Conservation (phyloP, 2,113 vertebrate species). For the Chionis minor region DNA sequence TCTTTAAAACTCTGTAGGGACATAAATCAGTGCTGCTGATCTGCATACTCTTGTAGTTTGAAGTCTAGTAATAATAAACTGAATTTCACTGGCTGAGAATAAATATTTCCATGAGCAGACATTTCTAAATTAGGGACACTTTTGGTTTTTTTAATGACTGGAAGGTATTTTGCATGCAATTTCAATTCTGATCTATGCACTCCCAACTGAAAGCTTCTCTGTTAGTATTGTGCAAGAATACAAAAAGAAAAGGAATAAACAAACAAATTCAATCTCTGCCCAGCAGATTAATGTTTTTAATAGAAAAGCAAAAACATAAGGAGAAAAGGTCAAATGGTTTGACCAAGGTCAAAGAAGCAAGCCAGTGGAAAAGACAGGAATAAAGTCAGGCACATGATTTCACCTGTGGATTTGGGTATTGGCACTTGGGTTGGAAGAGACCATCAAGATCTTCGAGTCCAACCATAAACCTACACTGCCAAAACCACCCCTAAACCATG, state of each 20-base stretch:
- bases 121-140: constrained; percentile 9
- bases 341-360: background rate
- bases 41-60: background rate
- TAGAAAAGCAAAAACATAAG: background rate
- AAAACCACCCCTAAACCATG: too few species aligned
- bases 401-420: background rate
- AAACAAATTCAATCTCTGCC: background rate
- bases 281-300: background rate
- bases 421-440: too few species aligned
- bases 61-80: background rate
- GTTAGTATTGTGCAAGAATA: background rate
- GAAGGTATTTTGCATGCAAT: background rate
- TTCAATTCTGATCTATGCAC: background rate
- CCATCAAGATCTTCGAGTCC: too few species aligned
- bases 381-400: background rate
- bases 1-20: background rate
- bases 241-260: constrained; percentile 8
- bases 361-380: background rate
- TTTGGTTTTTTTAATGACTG: background rate
- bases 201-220: background rate
- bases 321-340: background rate
- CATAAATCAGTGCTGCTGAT: constrained; percentile 6
- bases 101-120: constrained; percentile 22
- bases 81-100: background rate
- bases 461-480: too few species aligned